Conservation (phyloP, 2,113 vertebrate species). For the Hepsetus odoe region DNA sequence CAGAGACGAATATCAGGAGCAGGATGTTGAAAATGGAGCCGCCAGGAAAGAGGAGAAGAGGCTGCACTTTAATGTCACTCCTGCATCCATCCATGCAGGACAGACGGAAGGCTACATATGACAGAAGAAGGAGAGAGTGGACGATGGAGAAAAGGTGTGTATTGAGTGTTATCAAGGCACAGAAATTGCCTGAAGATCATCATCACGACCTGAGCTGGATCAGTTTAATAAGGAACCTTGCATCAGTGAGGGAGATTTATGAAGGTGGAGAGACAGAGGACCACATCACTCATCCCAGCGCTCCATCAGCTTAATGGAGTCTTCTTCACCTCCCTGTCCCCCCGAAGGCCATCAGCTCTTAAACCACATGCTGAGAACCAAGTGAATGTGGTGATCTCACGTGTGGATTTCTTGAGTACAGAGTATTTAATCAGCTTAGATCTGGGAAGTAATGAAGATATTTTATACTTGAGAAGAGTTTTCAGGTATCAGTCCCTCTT, state of each 20-base stretch:
- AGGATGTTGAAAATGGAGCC: too few relatives aligned
- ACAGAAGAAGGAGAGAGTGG: too few relatives aligned
- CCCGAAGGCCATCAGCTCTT: neutral
- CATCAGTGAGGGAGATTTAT: neutral
- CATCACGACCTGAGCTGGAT: neutral
- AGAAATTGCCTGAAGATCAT: neutral
- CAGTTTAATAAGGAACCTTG: neutral
- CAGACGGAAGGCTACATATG: too few relatives aligned
- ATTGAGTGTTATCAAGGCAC: neutral
- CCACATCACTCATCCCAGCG: slow-evolving; percentile 7
- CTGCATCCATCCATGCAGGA: too few relatives aligned
- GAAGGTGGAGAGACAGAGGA: slow-evolving; percentile 2
- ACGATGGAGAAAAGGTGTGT: too few relatives aligned
- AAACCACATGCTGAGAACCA: neutral
- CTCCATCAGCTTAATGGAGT: slow-evolving; percentile 23
- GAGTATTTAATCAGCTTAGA: too few relatives aligned
- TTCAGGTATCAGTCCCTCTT: too few relatives aligned
- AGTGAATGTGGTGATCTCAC: neutral
- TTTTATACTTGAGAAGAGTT: too few relatives aligned
- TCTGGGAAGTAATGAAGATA: too few relatives aligned
- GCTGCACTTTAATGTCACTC: too few relatives aligned
- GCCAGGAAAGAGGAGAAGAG: too few relatives aligned
- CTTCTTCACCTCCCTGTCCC: neutral
- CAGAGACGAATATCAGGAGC: too few relatives aligned
- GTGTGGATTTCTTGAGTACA: neutral